Evolutionary conservation across 2,113 vertebrate species (phyloP).

Genomic region (Spheniscus mendiculus): DNA sequence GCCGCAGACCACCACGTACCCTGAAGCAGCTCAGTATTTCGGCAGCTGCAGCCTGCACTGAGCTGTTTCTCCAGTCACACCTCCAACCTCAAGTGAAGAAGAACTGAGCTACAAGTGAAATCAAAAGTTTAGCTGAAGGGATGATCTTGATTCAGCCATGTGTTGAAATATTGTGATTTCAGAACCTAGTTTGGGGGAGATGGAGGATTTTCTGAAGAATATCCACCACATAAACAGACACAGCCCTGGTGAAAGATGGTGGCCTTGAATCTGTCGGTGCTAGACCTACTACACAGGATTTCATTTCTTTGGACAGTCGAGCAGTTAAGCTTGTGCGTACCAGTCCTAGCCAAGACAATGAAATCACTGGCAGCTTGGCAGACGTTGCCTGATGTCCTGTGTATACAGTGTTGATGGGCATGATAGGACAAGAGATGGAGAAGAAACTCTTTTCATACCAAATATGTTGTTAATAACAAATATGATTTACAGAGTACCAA

Average conservation of each 20-base stretch:
- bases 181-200: background rate
- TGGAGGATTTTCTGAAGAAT: background rate
- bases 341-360: background rate
- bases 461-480: background rate
- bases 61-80: background rate
- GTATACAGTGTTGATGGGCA: background rate
- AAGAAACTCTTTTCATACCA: rapidly evolving
- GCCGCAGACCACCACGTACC: rapidly evolving
- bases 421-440: background rate
- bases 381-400: background rate
- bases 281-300: background rate
- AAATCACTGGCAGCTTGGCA: background rate
- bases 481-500: background rate
- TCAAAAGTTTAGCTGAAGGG: background rate
- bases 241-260: background rate
- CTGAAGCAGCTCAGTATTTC: background rate
- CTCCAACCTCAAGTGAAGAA: background rate
- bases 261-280: background rate
- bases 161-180: background rate
- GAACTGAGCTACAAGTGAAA: background rate
- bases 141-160: background rate
- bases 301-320: background rate
- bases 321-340: background rate
- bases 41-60: background rate
- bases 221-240: background rate